phyloP scores from a whole-genome alignment of 2,888 invertebrate genomes.

The Tetrapedia diversipes region DNA sequence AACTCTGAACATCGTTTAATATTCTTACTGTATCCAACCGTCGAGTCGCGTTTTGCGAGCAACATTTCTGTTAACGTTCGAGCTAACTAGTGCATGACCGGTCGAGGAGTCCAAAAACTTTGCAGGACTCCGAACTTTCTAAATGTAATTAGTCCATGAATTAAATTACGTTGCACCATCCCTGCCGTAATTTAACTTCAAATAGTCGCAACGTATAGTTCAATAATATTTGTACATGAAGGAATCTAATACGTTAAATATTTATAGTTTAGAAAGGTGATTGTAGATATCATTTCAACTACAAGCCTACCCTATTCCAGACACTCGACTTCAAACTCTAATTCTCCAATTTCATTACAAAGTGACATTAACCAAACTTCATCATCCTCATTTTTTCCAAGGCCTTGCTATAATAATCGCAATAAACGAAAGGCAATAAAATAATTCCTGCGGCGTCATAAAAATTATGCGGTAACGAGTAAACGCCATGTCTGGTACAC shows the following conservation, averaged over 20 bases:
- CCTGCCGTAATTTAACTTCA: neutral
- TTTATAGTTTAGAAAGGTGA: no score
- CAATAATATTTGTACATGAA: no score
- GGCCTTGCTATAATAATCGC: no score
- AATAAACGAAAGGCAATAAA: neutral
- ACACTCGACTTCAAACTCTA: neutral
- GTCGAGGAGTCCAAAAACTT: neutral
- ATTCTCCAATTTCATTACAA: neutral
- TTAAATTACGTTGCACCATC: conserved; percentile 11
- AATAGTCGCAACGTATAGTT: no score
- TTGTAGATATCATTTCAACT: no score
- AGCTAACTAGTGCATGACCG: conserved; percentile 9
- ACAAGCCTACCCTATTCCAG: no score
- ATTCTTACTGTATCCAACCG: neutral
- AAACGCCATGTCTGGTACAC: neutral
- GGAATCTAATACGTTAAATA: no score
- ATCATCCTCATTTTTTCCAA: no score
- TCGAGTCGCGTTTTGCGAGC: neutral
- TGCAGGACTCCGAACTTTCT: neutral
- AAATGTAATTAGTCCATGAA: neutral
- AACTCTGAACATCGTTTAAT: neutral
- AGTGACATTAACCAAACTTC: no score
- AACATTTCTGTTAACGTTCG: neutral
- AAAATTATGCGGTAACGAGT: neutral
- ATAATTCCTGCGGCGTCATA: neutral